Conservation (phyloP, 2,113 vertebrate genomes). For the Labeo rohita region DNA sequence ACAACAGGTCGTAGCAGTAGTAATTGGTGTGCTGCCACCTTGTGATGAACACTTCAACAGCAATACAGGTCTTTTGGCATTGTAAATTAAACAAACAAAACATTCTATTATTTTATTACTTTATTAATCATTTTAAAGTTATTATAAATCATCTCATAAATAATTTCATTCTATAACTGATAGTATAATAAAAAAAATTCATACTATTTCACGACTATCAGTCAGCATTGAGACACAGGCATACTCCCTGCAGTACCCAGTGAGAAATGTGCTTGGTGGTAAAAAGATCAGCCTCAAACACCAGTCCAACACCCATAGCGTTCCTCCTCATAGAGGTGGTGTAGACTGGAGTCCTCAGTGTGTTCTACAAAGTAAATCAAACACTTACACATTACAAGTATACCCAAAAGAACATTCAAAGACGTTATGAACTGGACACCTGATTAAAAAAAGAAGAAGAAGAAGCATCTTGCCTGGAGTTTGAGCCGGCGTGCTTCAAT, state of each 20-base stretch:
- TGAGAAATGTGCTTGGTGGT: slow-evolving; percentile 87
- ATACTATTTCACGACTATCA: slow-evolving; percentile 54
- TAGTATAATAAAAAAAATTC: no score
- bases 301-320: slow-evolving; percentile 88
- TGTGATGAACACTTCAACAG: slow-evolving; percentile 4
- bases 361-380: slow-evolving; percentile 78
- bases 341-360: slow-evolving; percentile 90
- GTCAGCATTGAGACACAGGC: slow-evolving; percentile 87
- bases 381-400: neutral
- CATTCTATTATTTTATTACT: neutral
- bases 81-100: neutral
- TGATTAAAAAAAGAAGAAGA: neutral
- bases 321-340: slow-evolving; percentile 90
- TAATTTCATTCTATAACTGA: neutral
- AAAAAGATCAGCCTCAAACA: slow-evolving; percentile 91
- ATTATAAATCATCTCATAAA: neutral
- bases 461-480: slow-evolving; percentile 79
- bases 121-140: neutral
- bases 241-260: slow-evolving; percentile 93
- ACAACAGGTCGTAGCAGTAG: neutral
- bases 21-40: slow-evolving; percentile 17
- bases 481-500: slow-evolving; percentile 80
- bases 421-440: neutral
- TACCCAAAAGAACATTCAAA: neutral
- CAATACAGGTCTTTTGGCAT: neutral